Base-by-base conservation (phyloP, 2,113 vertebrate species). In the Catharus minimus region DNA sequence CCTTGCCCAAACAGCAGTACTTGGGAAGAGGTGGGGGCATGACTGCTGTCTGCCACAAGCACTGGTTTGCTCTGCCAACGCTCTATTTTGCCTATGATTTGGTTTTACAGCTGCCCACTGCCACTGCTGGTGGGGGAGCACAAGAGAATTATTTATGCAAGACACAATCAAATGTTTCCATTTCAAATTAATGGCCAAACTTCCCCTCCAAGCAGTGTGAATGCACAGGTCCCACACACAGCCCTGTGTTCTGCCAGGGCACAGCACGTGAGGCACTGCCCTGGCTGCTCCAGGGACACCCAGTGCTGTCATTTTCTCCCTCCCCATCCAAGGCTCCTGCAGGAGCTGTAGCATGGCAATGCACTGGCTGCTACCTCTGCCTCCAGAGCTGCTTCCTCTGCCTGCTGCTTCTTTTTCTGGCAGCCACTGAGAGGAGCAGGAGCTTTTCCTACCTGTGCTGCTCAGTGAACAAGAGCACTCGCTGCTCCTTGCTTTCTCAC, bases 301-400 rank as follows among this genome's bases (percentile, higher is more conserved):
- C 0, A 0, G 1, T 30, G 30, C 2, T 30, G 23, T 7, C 36
- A 24, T 36, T 56, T 3, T 1, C 5, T 24, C 30, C 27, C 7
- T 47, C 21, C 6, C 13, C 20, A 16, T 1, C 10, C 60, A 17
- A 32, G 41, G 15, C 2, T 90, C 24, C 32, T 50, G 46, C 2
- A 1, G 61, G 20, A 24, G 27, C 0, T 39, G 24, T 9, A 11
- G 49, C 0, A 0, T 47, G 39, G 26, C 28, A 16, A 3, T 30
- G 49, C 0, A 1, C n/a, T 44, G 84, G 26, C 41, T 73, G 10
- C 23, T 3, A 15, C 41, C 1, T 0, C 43, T 21, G 16, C 7
- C 28, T 67, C n/a, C n/a, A n/a, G n/a, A n/a, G n/a, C n/a, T n/a
- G n/a, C n/a, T n/a, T n/a, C 6, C 0, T 13, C 36, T 58, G 47